Evolutionary conservation across 2,888 invertebrate genomes (phyloP).

Genomic region (Lasioglossum pauxillum): DNA sequence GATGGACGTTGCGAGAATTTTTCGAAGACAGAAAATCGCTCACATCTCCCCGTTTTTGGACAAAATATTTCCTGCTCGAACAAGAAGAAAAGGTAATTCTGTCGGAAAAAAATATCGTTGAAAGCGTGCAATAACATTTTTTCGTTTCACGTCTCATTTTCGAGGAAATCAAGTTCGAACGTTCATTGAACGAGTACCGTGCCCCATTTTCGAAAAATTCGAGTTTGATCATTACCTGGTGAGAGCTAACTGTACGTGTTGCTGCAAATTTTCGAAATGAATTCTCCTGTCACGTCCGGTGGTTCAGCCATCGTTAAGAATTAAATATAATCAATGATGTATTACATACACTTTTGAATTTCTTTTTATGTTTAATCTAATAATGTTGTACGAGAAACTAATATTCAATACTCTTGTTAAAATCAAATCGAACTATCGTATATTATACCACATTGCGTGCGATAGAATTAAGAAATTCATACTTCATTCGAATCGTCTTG

Average conservation of each 20-base stretch:
- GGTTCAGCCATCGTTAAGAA: too few species aligned
- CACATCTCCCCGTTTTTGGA: neutral
- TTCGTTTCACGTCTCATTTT: neutral
- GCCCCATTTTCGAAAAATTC: neutral
- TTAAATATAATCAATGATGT: too few species aligned
- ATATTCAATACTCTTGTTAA: too few species aligned
- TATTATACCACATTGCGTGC: too few species aligned
- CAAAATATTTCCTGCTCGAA: neutral
- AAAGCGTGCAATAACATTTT: neutral
- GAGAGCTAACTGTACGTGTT: neutral
- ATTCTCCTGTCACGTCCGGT: too few species aligned
- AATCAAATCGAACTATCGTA: too few species aligned
- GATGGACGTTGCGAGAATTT: neutral
- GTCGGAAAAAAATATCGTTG: neutral
- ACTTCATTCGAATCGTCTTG: too few species aligned
- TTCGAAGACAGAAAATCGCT: neutral
- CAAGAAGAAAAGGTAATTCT: neutral
- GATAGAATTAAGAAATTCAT: too few species aligned
- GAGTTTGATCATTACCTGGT: neutral
- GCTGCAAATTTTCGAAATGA: neutral
- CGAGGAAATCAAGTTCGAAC: neutral
- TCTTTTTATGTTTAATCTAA: too few species aligned
- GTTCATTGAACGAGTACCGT: neutral
- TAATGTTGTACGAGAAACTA: too few species aligned
- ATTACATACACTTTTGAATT: too few species aligned